Percentiles rank a stretch among this genome's conserved stretches.
Evolutionary conservation across 2,888 invertebrate species (phyloP).

Genomic region (Thecophora atra): DNA sequence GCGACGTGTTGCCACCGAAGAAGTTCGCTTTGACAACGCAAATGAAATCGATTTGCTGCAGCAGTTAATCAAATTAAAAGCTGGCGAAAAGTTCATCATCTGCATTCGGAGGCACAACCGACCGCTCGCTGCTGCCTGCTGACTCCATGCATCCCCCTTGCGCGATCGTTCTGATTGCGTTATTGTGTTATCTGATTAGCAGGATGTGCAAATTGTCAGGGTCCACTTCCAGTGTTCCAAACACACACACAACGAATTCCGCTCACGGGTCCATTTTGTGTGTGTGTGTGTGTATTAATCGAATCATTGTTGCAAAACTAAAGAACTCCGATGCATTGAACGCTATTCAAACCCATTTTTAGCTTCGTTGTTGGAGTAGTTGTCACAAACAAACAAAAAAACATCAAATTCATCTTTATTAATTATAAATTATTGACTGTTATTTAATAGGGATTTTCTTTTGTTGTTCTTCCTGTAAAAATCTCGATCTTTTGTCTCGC

Average conservation of each 20-base stretch:
- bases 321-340: too few species aligned
- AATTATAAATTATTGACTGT: neutral
- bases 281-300: neutral
- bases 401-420: neutral
- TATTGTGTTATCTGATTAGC: conserved; percentile 33
- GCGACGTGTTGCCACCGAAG: neutral
- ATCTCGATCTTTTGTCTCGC: too few species aligned
- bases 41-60: neutral
- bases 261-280: too few species aligned
- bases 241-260: neutral
- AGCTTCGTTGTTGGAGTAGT: too few species aligned
- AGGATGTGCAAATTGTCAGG: conserved; percentile 9
- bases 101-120: neutral
- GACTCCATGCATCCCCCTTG: neutral
- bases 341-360: too few species aligned
- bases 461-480: too few species aligned
- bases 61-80: neutral
- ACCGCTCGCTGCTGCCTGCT: too few species aligned
- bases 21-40: neutral
- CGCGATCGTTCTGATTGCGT: conserved; percentile 15
- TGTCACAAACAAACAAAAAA: too few species aligned
- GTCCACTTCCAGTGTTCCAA: neutral
- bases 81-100: conserved; percentile 5
- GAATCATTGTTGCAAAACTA: too few species aligned
- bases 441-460: too few species aligned